Evolutionary conservation across 2,113 vertebrate genomes (phyloP).

Genomic region (Galemys pyrenaicus): DNA sequence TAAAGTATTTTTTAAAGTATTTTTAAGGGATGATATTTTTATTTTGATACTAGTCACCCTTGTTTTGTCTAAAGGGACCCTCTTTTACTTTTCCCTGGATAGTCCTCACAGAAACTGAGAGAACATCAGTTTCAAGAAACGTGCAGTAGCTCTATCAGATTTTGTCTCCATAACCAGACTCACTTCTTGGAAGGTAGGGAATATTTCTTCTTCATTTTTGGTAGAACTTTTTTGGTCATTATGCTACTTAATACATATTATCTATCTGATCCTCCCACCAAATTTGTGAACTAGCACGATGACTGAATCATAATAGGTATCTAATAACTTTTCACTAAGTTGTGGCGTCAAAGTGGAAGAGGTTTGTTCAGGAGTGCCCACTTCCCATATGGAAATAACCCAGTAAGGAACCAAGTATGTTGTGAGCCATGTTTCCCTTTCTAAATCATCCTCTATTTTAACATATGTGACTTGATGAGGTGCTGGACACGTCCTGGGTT

Average conservation of each 20-base stretch:
- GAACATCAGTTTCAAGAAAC: background rate
- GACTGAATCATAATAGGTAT: background rate
- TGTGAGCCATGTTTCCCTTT: background rate
- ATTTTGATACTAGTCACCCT: background rate
- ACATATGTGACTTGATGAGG: background rate
- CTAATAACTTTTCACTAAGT: slow-evolving; percentile 21
- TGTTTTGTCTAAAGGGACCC: background rate
- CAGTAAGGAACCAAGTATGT: background rate
- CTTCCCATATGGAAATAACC: background rate
- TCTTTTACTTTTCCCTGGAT: background rate
- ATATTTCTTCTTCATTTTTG: background rate
- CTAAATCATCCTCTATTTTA: background rate
- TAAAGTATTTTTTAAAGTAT: too few species aligned
- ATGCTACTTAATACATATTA: background rate
- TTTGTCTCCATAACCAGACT: slow-evolving; percentile 10
- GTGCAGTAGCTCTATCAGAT: background rate
- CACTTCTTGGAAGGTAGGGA: background rate
- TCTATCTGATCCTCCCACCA: background rate
- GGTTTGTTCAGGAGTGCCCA: background rate
- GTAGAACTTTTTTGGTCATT: background rate
- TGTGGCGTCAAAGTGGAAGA: background rate
- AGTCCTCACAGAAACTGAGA: slow-evolving; percentile 14
- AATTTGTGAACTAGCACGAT: background rate
- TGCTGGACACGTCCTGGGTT: background rate
- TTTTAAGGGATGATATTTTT: background rate